phyloP scores from a whole-genome alignment of 2,797 vertebrate genomes.

The Pygocentrus nattereri region DNA sequence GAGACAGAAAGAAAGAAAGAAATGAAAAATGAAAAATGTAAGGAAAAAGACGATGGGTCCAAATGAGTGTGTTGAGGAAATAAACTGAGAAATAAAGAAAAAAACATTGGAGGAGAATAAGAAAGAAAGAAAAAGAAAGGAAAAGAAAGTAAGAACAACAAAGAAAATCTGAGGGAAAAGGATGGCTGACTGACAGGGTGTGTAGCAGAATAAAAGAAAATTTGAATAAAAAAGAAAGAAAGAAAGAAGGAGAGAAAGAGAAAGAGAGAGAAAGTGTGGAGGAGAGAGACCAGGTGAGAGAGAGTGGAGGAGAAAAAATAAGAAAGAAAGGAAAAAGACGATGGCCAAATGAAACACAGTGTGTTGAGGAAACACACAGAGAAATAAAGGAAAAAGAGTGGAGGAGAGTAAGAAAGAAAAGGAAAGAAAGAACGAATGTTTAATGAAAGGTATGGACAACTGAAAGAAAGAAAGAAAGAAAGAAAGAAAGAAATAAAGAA shows the following conservation, averaged over 20 bases:
- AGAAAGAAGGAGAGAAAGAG: slow-evolving; percentile 5
- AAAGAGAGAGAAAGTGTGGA: slow-evolving; percentile 23
- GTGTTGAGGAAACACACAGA: too few species aligned
- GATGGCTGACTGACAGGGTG: too few species aligned
- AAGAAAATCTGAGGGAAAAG: not conserved
- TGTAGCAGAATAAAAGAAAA: too few species aligned
- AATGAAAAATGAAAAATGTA: too few species aligned
- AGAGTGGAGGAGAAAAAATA: not conserved
- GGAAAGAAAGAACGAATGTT: too few species aligned
- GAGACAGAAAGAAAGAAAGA: slow-evolving; percentile 6
- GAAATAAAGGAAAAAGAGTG: too few species aligned
- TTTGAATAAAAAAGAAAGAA: too few species aligned
- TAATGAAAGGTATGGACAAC: too few species aligned
- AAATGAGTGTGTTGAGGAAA: not conserved
- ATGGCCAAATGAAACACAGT: too few species aligned
- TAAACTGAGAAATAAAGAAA: not conserved
- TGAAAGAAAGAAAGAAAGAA: not conserved
- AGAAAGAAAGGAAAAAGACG: too few species aligned
- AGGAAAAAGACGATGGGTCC: too few species aligned
- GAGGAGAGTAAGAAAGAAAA: not conserved
- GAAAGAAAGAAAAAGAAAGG: not conserved
- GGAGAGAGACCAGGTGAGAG: slow-evolving; percentile 7
- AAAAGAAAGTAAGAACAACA: not conserved
- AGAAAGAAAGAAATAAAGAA: not conserved
- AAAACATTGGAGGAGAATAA: not conserved